These are phyloP conservation scores for Ondatra zibethicus DNA, from an alignment of 2,113 vertebrate species.

Conservation along the genomic window DNA sequence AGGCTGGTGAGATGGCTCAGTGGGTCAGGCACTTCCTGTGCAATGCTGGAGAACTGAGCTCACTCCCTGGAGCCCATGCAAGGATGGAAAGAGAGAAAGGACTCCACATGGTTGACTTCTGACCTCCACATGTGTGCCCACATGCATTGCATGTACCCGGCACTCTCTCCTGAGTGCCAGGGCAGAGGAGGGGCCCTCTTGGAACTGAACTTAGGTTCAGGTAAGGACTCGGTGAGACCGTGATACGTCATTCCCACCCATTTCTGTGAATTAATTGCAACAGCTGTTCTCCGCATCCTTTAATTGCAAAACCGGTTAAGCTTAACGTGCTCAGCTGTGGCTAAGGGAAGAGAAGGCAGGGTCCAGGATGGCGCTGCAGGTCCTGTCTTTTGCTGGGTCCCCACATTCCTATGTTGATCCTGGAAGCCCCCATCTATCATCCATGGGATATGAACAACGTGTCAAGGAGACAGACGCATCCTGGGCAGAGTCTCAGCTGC, in stretches of 20 bases:
- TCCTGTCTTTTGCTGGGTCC: not conserved
- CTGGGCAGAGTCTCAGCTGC: fast-evolving
- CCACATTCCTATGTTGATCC: not conserved
- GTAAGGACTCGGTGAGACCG: not conserved
- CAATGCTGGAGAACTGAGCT: not conserved
- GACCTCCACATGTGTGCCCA: not conserved
- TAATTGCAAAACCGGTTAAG: conserved; percentile 49
- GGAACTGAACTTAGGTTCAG: not conserved
- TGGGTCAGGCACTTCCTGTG: not conserved
- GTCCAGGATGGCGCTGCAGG: not conserved
- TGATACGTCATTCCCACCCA: not conserved
- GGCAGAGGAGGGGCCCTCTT: not conserved
- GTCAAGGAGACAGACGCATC: not conserved
- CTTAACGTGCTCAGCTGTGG: conserved; percentile 2
- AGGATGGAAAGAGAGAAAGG: not conserved
- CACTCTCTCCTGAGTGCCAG: not conserved
- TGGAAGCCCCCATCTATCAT: no score
- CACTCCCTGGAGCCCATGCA: not conserved
- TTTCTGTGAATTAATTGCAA: conserved; percentile 58
- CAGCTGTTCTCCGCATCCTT: conserved; percentile 45
- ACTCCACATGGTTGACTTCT: not conserved
- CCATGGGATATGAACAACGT: fast-evolving
- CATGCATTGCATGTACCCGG: not conserved
- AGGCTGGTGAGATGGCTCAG: not conserved
- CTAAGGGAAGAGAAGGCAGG: not conserved